Evolutionary conservation across 1,140 invertebrate genomes (phyloP), one percentile per base, ranked within the genome.

Genomic region (Harpegnathos saltator): DNA sequence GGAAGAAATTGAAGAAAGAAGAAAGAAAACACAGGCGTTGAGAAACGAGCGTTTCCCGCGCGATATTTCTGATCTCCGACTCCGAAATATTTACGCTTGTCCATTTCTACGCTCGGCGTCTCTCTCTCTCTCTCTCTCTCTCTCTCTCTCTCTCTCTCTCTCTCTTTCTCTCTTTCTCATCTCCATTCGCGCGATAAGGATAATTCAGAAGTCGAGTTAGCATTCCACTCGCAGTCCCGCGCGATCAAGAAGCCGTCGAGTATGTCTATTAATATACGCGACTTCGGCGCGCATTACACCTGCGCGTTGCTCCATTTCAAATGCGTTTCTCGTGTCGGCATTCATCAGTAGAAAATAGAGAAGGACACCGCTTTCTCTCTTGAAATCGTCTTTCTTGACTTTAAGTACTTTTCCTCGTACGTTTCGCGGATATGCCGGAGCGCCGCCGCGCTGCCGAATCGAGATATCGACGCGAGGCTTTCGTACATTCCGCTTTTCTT

Each of bases 351-450:
- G 24, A 74, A 74, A 63, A 2, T 29, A 19, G 1, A 4, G 62
- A 73, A 59, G 61, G 44, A 19, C 19, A 4, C 61, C 38, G 29
- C n/a, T n/a, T 33, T 15, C 48, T 15, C 11, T 19, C 24, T 58
- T 17, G n/a, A 50, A 63, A 58, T 24, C 19, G 9, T 22, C 24
- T 65, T 48, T 73, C 56, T 73, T 14, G 62, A 50, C 69, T 44
- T 74, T 74, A 61, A 74, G 74, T 77, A 77, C 26, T 77, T 77
- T 77, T 77, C 48, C 73, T 33, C 26, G 59, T 75, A 75, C 24
- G 15, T n/a, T 29, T 19, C 29, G n/a, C n/a, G 44, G 26, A 9
- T 61, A 75, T 63, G 12, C 48, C 58, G 58, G 33, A 7, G 52
- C 38, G 48, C 38, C 29, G 29, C 11, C 38, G n/a, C 38, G 38